Evolutionary conservation across 2,797 vertebrate species (phyloP).

Genomic region (Sternotherus odoratus): DNA sequence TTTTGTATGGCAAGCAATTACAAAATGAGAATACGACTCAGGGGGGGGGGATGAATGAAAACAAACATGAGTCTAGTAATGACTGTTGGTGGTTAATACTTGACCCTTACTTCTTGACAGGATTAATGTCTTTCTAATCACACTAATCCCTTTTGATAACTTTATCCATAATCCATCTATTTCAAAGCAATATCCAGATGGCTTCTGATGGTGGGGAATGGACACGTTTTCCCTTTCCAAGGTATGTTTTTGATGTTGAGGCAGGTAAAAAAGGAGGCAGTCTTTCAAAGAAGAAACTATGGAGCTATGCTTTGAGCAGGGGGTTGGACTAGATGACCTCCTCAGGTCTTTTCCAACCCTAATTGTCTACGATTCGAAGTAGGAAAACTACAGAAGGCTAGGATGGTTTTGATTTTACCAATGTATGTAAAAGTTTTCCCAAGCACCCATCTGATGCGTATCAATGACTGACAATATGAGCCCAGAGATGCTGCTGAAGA

Average conservation of each 20-base stretch:
- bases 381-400: not conserved
- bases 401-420: slow-evolving; percentile 12
- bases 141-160: slow-evolving; percentile 78
- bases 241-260: slow-evolving; percentile 8
- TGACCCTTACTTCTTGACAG: slow-evolving; percentile 76
- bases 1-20: slow-evolving; percentile 65
- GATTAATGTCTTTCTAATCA: slow-evolving; percentile 79
- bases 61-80: slow-evolving; percentile 69
- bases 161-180: slow-evolving; percentile 80
- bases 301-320: not conserved
- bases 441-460: not conserved
- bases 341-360: too few species aligned
- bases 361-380: not conserved
- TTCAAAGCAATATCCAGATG: slow-evolving; percentile 77
- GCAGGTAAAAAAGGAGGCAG: not conserved
- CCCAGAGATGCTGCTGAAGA: not conserved
- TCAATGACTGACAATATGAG: slow-evolving; percentile 2
- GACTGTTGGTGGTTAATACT: slow-evolving; percentile 74
- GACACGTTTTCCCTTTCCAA: slow-evolving; percentile 53
- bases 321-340: too few species aligned
- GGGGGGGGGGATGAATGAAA: slow-evolving; percentile 51
- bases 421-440: not conserved
- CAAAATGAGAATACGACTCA: slow-evolving; percentile 66
- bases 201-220: slow-evolving; percentile 67
- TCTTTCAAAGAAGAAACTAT: not conserved